phyloP scores from a whole-genome alignment of 2,113 vertebrate species.

The Thunnus thynnus region DNA sequence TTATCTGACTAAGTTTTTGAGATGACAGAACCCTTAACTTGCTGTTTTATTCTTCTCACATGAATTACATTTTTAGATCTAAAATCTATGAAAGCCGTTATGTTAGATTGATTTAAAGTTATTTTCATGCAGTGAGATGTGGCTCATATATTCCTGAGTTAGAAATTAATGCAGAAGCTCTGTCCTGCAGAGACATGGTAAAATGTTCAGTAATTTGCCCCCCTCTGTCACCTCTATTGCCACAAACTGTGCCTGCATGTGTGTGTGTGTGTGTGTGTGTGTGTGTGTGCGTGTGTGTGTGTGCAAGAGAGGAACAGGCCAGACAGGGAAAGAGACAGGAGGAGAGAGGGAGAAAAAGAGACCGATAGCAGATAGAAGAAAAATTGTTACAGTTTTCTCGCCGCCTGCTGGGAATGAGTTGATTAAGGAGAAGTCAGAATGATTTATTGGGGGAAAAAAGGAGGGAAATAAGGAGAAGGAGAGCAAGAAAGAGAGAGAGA shows the following conservation, averaged over 20 bases:
- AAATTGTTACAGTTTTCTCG: constrained; percentile 85
- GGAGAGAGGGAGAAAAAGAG: constrained; percentile 50
- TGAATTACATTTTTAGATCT: neutral
- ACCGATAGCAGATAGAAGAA: constrained; percentile 66
- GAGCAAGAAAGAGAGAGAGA: constrained; percentile 80
- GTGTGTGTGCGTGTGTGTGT: constrained; percentile 17
- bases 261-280: constrained; percentile 30
- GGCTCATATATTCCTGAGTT: constrained; percentile 2
- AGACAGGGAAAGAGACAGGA: constrained; percentile 60
- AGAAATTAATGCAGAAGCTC: constrained; percentile 12
- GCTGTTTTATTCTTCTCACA: neutral
- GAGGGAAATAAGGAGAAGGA: constrained; percentile 80
- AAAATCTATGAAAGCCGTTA: neutral
- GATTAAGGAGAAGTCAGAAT: constrained; percentile 88
- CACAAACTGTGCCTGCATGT: constrained; percentile 45
- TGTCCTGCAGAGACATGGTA: constrained; percentile 37
- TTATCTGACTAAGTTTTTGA: neutral
- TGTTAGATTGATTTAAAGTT: neutral
- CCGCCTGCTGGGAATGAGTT: constrained; percentile 88
- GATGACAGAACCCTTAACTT: neutral
- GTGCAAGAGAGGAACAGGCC: constrained; percentile 33
- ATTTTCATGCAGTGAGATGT: neutral
- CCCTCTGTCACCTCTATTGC: constrained; percentile 48
- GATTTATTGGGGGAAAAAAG: constrained; percentile 88
- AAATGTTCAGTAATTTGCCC: constrained; percentile 54